Base-by-base conservation (phyloP, 2,888 invertebrate genomes). In the Congeria kusceri region DNA sequence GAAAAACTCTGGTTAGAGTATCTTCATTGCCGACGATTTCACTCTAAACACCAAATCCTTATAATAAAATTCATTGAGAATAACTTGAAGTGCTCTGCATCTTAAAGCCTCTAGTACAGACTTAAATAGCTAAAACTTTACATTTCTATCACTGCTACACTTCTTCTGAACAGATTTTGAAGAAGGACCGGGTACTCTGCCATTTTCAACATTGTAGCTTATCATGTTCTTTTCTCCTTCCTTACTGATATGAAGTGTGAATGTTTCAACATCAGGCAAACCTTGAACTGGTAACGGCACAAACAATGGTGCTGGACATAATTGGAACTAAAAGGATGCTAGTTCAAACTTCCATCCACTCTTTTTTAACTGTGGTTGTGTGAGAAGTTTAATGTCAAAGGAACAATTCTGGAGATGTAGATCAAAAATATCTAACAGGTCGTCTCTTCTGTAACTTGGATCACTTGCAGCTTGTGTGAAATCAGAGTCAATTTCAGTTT, bases 161-260 rank as follows among this genome's bases (percentile, higher is more conserved):
- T 64, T 62, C 20, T 61, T 67, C 13, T 25, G 27, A 18, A 7
- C 18, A n/a, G 25, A 58, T 23, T 65, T 72, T 23, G 47, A 44
- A 44, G 27, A 46, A n/a, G n/a, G n/a, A 23, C 32, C 28, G 13
- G 23, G 20, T 20, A 23, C 2, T 2, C 29, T 58, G 15, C 29
- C 32, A 27, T 20, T 44, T 25, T 47, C 72, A 13, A 82, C 79
- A 77, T 93, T 92, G 84, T 89, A 91, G 72, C 92, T 92, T 4
- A 93, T 59, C 70, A 93, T 85, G 80, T 88, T 88, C 28, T 86
- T 86, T 18, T 80, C 83, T 9, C 70, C 68, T 11, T 79, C 78
- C 49, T 83, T 65, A 79, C 90, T 89, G 0, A 92, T 84, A 79
- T 92, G 93, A 56, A 93, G 64, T 91, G 91, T 92, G 69, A 88